Percentiles rank a stretch among this genome's conserved stretches.
Evolutionary conservation across 2,888 invertebrate species (phyloP).

Genomic region (Aspidiotus rigidus): DNA sequence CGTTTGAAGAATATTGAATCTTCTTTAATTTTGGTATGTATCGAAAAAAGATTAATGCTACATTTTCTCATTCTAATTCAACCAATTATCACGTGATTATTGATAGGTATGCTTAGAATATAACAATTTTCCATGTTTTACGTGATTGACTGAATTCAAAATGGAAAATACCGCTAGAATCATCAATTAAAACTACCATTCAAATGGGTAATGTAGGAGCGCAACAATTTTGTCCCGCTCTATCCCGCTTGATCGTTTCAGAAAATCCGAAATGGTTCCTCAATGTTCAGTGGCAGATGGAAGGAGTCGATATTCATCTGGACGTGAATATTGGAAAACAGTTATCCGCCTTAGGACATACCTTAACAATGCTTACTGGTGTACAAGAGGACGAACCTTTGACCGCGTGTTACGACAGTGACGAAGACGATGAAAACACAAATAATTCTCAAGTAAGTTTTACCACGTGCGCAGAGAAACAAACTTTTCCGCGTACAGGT

Average conservation of each 20-base stretch:
- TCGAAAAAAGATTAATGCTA: too few relatives aligned
- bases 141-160: too few relatives aligned
- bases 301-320: slow-evolving; percentile 92
- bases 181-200: background rate
- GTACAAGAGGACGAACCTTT: slow-evolving; percentile 71
- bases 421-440: slow-evolving; percentile 54
- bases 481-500: background rate
- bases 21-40: too few relatives aligned
- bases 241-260: slow-evolving; percentile 40
- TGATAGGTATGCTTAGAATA: too few relatives aligned
- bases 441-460: slow-evolving; percentile 39
- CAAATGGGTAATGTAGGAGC: slow-evolving; percentile 40
- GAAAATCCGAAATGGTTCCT: slow-evolving; percentile 97
- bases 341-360: slow-evolving; percentile 85
- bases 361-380: slow-evolving; percentile 88
- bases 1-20: too few relatives aligned
- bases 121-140: too few relatives aligned
- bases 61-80: too few relatives aligned
- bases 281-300: slow-evolving; percentile 98
- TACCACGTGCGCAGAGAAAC: too few relatives aligned
- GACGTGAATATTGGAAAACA: slow-evolving; percentile 95
- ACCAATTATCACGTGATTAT: too few relatives aligned
- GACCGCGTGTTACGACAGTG: slow-evolving; percentile 62
- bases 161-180: background rate
- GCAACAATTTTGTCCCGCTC: slow-evolving; percentile 4